Evolutionary conservation across 2,888 invertebrate genomes (phyloP), one percentile per base, ranked within the genome.

Genomic region (Aphodius granarius): DNA sequence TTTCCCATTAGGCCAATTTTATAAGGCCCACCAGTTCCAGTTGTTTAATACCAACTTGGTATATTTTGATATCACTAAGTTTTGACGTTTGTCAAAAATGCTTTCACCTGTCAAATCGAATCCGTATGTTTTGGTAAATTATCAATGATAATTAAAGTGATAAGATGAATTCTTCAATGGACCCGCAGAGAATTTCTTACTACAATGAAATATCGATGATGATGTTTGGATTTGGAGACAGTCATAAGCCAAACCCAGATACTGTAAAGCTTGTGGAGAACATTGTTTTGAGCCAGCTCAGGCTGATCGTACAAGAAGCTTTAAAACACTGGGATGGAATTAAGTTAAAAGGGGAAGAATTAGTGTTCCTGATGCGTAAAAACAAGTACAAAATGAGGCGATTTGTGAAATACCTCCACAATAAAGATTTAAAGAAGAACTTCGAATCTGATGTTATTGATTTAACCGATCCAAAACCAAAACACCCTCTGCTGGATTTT

Each of bases 201-300:
- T 89, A 89, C 83, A 89, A 90, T 86, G 95, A 96, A 88, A 95
- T 96, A 80, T 92, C 94, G 0, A 91, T 92, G 82, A 96, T 96
- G 91, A 95, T 96, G 97, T 94, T 95, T 81, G 97, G 96, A n/a
- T 95, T 97, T 84, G 97, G 97, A 0, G 97, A 97, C 84, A 94
- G 94, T 82, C 91, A 93, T 18, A 92, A 92, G 78, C 97, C 97
- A 0, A 90, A 94, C 65, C 89, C 92, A 0, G 95, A 95, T 66
- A 94, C 97, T 0, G 96, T 97, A 0, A 91, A 92, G 74, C 87
- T 97, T 71, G 93, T 97, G 0, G 97, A 97, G 87, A 93, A 91
- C 78, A 93, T 97, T 75, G 92, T 96, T 0, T 89, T 94, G 73
- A 93, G 94, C 80, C 97, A 97, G 86, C 89, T 97, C 81, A 90